phyloP scores from a whole-genome alignment of 2,113 vertebrate species.

The Otus sunia region DNA sequence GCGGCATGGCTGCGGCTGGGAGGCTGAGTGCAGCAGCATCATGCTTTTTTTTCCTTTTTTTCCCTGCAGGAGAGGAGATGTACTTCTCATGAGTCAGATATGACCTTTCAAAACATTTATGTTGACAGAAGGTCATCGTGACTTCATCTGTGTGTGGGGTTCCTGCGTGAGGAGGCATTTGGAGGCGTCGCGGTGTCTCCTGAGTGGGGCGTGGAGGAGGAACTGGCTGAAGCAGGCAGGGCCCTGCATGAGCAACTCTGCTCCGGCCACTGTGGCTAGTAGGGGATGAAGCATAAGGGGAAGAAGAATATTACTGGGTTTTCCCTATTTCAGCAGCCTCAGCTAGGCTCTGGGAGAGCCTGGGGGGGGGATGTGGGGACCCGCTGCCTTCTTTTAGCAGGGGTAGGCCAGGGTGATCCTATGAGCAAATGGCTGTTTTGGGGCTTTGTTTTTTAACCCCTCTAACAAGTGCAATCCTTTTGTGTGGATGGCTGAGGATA shows the following conservation, averaged over 20 bases:
- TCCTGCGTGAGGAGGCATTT: rapidly evolving
- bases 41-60: neutral
- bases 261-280: rapidly evolving
- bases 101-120: neutral
- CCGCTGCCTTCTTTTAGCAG: neutral
- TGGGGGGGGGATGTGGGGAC: neutral
- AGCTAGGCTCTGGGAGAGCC: neutral
- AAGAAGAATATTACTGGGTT: rapidly evolving
- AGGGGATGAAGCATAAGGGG: rapidly evolving
- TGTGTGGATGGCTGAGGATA: neutral
- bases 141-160: neutral
- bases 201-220: neutral
- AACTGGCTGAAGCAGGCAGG: neutral
- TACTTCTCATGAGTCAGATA: neutral
- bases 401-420: neutral
- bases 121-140: neutral
- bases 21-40: neutral
- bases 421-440: rapidly evolving
- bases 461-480: neutral
- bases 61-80: neutral
- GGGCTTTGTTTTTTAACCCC: neutral
- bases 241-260: neutral
- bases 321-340: neutral
- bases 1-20: neutral
- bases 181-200: rapidly evolving